These are phyloP conservation scores for Neoscelio sp. DNA, from an alignment of 2,888 invertebrate genomes.

Conservation along the genomic window DNA sequence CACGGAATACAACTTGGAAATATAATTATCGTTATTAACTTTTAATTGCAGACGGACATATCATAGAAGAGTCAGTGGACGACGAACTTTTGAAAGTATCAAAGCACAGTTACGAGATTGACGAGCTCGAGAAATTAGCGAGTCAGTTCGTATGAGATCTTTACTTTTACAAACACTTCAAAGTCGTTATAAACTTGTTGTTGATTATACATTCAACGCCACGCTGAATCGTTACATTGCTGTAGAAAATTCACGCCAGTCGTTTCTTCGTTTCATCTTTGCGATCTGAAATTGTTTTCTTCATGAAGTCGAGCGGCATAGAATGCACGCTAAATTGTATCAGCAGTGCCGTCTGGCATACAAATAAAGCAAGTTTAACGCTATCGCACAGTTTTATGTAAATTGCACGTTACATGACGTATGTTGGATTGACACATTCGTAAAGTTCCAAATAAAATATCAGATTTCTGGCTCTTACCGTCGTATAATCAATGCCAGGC, in stretches of 20 bases:
- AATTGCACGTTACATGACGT: no score
- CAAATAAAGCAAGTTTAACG: conserved; percentile 23
- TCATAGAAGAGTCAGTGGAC: background rate
- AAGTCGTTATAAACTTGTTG: conserved; percentile 49
- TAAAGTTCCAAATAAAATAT: no score
- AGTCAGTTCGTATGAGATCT: conserved; percentile 63
- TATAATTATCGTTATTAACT: conserved; percentile 58
- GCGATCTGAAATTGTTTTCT: conserved; percentile 32
- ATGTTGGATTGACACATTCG: no score
- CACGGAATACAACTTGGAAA: conserved; percentile 20
- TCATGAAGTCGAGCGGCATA: no score
- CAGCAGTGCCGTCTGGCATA: no score
- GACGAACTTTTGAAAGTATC: conserved; percentile 29
- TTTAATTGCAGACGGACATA: conserved; percentile 55
- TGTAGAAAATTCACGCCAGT: background rate
- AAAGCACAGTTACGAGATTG: conserved; percentile 56
- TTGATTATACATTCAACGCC: conserved; percentile 49
- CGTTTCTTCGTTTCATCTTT: conserved; percentile 33
- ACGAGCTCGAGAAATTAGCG: conserved; percentile 70
- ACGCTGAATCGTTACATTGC: conserved; percentile 2
- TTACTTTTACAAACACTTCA: conserved; percentile 48
- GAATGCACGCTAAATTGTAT: conserved; percentile 18
- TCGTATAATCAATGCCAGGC: no score
- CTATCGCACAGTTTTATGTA: conserved; percentile 10
- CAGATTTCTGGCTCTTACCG: no score